These are phyloP conservation scores for Oikopleura dioica DNA, from an alignment of 23 tunicate species.

Conservation along the genomic window DNA sequence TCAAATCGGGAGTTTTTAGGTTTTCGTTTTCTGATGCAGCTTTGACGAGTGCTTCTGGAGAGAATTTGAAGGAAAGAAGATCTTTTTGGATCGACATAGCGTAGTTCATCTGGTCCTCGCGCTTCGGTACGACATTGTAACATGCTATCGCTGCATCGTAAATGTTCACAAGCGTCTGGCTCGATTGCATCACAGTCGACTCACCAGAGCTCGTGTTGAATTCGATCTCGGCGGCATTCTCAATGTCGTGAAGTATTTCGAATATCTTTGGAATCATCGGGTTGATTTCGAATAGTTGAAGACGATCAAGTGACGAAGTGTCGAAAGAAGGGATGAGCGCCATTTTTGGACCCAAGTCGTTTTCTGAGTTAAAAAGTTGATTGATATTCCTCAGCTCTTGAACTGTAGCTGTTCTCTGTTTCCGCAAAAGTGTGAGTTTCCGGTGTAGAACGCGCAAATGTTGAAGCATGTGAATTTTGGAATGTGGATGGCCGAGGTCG, in stretches of 20 bases:
- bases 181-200: neutral
- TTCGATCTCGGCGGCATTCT: neutral
- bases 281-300: neutral
- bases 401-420: too few relatives aligned
- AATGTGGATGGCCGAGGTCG: neutral
- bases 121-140: neutral
- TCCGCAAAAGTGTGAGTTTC: too few relatives aligned
- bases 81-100: neutral
- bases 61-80: neutral
- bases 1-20: neutral
- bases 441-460: too few relatives aligned
- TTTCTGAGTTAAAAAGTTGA: too few relatives aligned
- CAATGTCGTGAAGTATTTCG: neutral
- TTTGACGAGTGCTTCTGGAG: neutral
- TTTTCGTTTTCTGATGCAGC: neutral
- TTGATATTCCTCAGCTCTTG: too few relatives aligned
- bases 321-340: too few relatives aligned
- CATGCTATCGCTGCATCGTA: neutral
- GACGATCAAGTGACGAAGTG: neutral
- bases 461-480: neutral
- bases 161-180: neutral
- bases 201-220: neutral
- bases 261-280: neutral
- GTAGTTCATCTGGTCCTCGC: neutral
- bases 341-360: too few relatives aligned